Evolutionary conservation across 2,797 vertebrate genomes (phyloP), one percentile per base, ranked within the genome.

Genomic region (Scyliorhinus canicula): DNA sequence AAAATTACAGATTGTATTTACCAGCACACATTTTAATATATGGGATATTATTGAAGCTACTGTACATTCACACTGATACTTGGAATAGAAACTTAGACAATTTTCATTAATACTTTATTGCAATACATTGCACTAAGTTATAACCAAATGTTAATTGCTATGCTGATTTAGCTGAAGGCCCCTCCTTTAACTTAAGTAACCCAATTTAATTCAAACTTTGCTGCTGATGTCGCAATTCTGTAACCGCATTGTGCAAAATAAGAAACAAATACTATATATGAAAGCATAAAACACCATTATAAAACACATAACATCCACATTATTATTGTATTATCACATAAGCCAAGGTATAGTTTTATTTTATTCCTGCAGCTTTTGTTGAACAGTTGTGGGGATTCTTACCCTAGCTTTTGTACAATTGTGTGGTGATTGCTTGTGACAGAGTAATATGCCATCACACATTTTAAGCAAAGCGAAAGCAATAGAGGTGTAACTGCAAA

Each of bases 311-410:
- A 57, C 85, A 88, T 28, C 31, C 52, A 88, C n/a, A n/a, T n/a
- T n/a, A n/a, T n/a, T n/a, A n/a, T n/a, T n/a, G n/a, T n/a, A n/a
- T n/a, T n/a, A n/a, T n/a, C n/a, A n/a, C 85, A 88, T 40, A 93
- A 93, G 44, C 44, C 8, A 93, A 93, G 47, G 12, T 44, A 93
- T 93, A 44, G 44, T 93, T 69, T 93, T 52, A 71, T 93, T 69
- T 93, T 52, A 71, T 93, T 69, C 65, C 91, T 63, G 57, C 3
- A 67, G 44, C 91, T 47, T 47, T 69, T 31, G 65, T 93, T 69
- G 40, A 47, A 35, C 47, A 86, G 26, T 69, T 93, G 44, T 69
- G 4, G 40, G 16, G 91, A 31, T 50, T 55, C 84, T 16, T 65
- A 69, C 47, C 47, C 44, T 21, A 44, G 19, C 0, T 69, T 63